Evolutionary conservation across 1,140 invertebrate genomes (phyloP).

Genomic region (Metopolophium dirhodum): DNA sequence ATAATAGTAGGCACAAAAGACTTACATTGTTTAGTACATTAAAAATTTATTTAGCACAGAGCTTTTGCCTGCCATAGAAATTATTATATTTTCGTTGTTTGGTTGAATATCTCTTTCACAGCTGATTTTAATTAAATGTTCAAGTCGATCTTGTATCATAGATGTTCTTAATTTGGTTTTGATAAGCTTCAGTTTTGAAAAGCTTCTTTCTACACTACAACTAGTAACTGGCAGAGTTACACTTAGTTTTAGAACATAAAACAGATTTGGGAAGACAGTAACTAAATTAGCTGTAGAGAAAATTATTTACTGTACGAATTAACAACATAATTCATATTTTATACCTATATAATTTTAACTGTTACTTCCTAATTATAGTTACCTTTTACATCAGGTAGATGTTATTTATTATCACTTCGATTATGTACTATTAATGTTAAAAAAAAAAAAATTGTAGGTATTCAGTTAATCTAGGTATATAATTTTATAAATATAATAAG

Average conservation of each 20-base stretch:
- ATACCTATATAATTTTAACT: too few species aligned
- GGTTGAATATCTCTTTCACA: background rate
- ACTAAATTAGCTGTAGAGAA: background rate
- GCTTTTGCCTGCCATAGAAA: background rate
- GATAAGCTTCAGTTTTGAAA: conserved; percentile 15
- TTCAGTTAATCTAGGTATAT: too few species aligned
- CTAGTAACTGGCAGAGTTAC: background rate
- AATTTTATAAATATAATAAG: too few species aligned
- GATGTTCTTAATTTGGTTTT: background rate
- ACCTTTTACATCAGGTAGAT: too few species aligned
- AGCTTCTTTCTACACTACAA: background rate
- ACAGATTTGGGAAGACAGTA: too few species aligned
- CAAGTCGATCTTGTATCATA: conserved; percentile 7
- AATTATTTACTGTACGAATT: too few species aligned
- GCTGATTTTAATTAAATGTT: background rate
- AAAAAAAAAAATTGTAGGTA: too few species aligned
- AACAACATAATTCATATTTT: too few species aligned
- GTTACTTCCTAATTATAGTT: too few species aligned
- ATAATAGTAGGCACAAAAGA: too few species aligned
- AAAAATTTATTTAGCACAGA: background rate
- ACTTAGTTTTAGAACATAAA: conserved; percentile 6
- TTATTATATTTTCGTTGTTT: background rate
- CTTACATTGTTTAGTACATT: background rate
- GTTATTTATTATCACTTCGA: too few species aligned
- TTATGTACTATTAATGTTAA: too few species aligned